These are phyloP conservation scores for Anthopleura sola DNA, from an alignment of 64 coral and sea anemone genomes.

Conservation along the genomic window DNA sequence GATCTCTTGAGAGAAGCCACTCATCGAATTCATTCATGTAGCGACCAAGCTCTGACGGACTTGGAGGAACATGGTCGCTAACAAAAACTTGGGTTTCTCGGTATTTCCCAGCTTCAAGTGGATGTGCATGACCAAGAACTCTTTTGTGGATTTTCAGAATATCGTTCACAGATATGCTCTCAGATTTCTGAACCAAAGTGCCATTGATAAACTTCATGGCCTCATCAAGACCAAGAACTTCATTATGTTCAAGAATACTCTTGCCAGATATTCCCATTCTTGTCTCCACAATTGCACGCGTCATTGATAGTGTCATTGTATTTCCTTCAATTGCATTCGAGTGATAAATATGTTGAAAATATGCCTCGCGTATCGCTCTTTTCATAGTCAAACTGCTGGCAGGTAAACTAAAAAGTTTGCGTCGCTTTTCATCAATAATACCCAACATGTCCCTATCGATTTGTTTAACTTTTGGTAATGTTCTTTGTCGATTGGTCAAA, in stretches of 20 bases:
- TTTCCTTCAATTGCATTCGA: conserved; percentile 99
- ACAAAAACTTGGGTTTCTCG: conserved; percentile 92
- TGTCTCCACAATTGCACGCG: conserved; percentile 91
- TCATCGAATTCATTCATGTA: conserved; percentile 86
- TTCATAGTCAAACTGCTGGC: conserved; percentile 79
- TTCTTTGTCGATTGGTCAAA: conserved; percentile 78
- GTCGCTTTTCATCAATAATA: conserved; percentile 86
- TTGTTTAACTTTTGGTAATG: conserved; percentile 93
- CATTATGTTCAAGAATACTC: conserved; percentile 95
- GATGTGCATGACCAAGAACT: conserved; percentile 90
- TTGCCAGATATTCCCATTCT: conserved; percentile 95
- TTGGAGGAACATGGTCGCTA: conserved; percentile 80
- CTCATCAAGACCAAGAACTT: conserved; percentile 93
- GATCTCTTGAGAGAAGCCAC: conserved; percentile 73
- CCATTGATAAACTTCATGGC: conserved; percentile 92
- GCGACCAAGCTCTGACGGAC: conserved; percentile 73
- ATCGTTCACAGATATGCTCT: conserved; percentile 69
- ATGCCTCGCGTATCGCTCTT: conserved; percentile 88
- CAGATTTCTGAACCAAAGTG: conserved; percentile 76
- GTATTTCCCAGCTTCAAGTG: conserved; percentile 86
- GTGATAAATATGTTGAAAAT: conserved; percentile 97
- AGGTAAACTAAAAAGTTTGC: conserved; percentile 75
- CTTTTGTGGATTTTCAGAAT: conserved; percentile 88
- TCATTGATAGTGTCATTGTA: conserved; percentile 99
- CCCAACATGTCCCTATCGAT: conserved; percentile 90